Evolutionary conservation across 2,888 invertebrate species (phyloP).

Genomic region (Sarcophaga variegata): DNA sequence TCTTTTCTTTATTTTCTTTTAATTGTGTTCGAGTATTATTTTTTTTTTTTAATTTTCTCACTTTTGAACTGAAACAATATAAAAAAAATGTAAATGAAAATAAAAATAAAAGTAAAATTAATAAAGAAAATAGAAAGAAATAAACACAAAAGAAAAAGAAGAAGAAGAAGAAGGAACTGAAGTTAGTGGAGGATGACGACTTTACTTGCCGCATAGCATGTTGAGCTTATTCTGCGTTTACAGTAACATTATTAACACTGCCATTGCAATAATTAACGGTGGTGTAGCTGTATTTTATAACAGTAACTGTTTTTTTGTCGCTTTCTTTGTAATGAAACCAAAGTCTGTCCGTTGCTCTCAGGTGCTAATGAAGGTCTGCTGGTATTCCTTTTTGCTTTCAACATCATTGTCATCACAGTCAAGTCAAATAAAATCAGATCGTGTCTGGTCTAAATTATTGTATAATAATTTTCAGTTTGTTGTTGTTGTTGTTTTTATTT

Average conservation of each 20-base stretch:
- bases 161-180: conserved; percentile 54
- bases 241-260: conserved; percentile 53
- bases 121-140: neutral
- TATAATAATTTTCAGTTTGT: conserved; percentile 46
- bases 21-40: neutral
- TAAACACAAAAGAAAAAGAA: neutral
- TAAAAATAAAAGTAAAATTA: neutral
- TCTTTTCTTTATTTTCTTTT: conserved; percentile 33
- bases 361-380: conserved; percentile 76
- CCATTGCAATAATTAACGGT: conserved; percentile 27
- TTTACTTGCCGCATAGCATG: conserved; percentile 36
- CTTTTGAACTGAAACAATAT: conserved; percentile 1
- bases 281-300: neutral
- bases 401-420: conserved; percentile 38
- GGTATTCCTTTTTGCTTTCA: conserved; percentile 68
- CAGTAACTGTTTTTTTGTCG: neutral
- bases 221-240: neutral
- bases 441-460: conserved; percentile 43
- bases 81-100: neutral
- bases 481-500: neutral
- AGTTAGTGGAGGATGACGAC: conserved; percentile 55
- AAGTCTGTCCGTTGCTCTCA: conserved; percentile 11
- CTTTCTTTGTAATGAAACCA: neutral
- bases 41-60: conserved; percentile 22
- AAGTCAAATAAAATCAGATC: conserved; percentile 8